Percentiles rank a stretch among this genome's conserved stretches.
Conservation (phyloP, 2,797 vertebrate species). For the Salmo trutta region DNA sequence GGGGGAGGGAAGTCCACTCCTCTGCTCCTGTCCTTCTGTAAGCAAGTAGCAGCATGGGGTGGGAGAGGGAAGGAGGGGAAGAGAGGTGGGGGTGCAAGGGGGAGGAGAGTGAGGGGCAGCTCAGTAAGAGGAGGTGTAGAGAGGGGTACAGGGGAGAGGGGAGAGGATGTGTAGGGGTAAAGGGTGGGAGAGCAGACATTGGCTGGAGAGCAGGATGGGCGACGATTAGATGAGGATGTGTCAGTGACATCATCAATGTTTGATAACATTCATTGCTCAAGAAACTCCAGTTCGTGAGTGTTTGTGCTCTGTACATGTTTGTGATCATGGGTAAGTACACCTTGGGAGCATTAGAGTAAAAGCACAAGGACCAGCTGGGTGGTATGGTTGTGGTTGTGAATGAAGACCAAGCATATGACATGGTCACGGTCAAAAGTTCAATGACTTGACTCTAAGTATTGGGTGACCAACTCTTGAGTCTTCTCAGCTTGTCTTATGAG, state of each 20-base stretch:
- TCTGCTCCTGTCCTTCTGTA: background rate
- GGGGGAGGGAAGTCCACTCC: background rate
- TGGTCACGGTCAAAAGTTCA: background rate
- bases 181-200: background rate
- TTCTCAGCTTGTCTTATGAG: background rate
- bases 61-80: background rate
- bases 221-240: constrained; percentile 9
- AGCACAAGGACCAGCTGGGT: background rate
- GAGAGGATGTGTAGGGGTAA: background rate
- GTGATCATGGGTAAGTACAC: background rate
- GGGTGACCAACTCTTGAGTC: background rate
- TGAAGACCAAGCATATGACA: background rate
- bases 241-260: background rate
- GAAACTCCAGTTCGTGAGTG: background rate
- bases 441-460: background rate
- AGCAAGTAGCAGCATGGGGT: background rate
- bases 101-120: background rate
- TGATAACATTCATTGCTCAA: background rate
- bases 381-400: background rate
- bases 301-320: background rate
- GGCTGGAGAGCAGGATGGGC: background rate
- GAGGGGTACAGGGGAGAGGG: background rate
- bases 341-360: background rate
- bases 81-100: background rate
- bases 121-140: background rate